Percentiles rank a stretch among this genome's conserved stretches.
Conservation (phyloP, 2,888 invertebrate species). For the Odontomyia ornata region DNA sequence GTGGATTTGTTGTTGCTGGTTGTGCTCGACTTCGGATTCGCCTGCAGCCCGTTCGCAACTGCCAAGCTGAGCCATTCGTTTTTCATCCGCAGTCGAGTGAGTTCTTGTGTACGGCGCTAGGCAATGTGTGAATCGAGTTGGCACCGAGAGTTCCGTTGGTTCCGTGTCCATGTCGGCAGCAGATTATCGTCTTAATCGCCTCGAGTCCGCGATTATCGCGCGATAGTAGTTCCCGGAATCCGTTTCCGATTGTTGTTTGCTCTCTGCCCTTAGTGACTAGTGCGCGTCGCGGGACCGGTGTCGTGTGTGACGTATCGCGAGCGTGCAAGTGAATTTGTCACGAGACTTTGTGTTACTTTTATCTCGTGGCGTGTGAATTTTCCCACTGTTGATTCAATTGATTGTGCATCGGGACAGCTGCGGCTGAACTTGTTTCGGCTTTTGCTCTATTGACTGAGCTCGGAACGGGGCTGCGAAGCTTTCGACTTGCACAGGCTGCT, state of each 20-base stretch:
- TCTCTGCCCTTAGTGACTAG: too few species aligned
- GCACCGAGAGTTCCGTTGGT: background rate
- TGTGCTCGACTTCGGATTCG: background rate
- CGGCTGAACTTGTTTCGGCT: too few species aligned
- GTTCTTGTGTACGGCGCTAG: background rate
- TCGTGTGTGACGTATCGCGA: too few species aligned
- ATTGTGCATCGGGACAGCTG: too few species aligned
- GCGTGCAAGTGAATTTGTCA: too few species aligned
- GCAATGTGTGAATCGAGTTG: background rate
- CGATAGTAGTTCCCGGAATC: background rate
- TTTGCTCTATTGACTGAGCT: too few species aligned
- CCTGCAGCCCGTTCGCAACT: background rate
- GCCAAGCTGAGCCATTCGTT: background rate
- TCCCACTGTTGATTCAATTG: too few species aligned
- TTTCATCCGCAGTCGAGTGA: constrained; percentile 11
- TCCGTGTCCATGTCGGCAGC: background rate
- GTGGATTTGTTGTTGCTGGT: background rate
- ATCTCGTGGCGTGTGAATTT: too few species aligned
- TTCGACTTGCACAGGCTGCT: too few species aligned
- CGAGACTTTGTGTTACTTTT: too few species aligned
- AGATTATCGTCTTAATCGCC: background rate
- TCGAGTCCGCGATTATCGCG: background rate
- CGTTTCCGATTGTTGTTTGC: background rate
- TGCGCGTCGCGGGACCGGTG: too few species aligned
- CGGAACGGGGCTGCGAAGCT: too few species aligned